Conservation (phyloP, 2,888 invertebrate genomes). For the Laothoe populi region DNA sequence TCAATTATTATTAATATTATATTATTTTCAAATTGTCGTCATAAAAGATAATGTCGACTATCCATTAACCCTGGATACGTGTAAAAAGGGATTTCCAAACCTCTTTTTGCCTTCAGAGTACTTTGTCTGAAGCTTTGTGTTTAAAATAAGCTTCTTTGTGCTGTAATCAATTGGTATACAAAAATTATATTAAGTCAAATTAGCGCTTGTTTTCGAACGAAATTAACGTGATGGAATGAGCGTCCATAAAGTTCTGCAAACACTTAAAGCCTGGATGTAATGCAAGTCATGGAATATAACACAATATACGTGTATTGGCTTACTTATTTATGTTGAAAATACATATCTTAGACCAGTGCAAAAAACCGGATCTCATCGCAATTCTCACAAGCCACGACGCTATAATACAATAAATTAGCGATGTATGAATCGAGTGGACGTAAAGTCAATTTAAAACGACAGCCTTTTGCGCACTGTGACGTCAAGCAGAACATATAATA, state of each 20-base stretch:
- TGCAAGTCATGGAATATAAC: conserved; percentile 16
- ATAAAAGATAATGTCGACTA: too few relatives aligned
- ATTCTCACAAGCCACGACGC: neutral
- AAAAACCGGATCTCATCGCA: conserved; percentile 12
- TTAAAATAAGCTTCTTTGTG: too few relatives aligned
- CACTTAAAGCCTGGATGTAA: neutral
- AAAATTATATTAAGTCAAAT: too few relatives aligned
- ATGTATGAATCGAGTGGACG: neutral
- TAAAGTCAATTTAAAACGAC: conserved; percentile 7
- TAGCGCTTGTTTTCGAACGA: too few relatives aligned
- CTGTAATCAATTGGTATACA: too few relatives aligned
- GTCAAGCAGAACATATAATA: neutral
- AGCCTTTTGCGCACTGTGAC: neutral
- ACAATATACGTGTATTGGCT: conserved; percentile 5
- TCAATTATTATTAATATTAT: too few relatives aligned
- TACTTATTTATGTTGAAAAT: neutral
- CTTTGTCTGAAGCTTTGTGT: too few relatives aligned
- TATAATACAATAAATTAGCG: conserved; percentile 6
- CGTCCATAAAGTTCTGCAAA: neutral
- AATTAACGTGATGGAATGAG: too few relatives aligned
- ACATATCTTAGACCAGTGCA: conserved; percentile 6
- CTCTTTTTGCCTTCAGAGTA: too few relatives aligned
- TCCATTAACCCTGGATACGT: too few relatives aligned
- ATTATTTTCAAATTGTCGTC: too few relatives aligned
- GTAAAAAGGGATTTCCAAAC: too few relatives aligned